Base-by-base conservation (phyloP, 2,888 invertebrate species). In the Rhagophthalmus giganteus region DNA sequence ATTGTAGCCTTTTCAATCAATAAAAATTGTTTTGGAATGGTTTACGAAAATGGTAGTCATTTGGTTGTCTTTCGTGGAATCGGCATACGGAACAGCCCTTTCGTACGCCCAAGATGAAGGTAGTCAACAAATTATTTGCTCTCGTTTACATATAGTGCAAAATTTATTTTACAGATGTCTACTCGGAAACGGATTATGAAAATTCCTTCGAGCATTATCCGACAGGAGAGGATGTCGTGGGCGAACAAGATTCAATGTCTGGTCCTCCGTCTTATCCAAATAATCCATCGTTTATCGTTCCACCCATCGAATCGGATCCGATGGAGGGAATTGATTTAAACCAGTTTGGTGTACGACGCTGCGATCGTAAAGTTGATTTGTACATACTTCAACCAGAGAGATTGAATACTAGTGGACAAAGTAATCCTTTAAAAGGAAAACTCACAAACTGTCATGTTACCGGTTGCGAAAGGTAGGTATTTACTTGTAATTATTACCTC, bases 381-480 rank as follows among this genome's bases (percentile, higher is more conserved):
- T 94, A 91, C 74, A 85, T 88, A 50, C 74, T 92, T 26, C 91
- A 92, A 73, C 89, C 90, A 0, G 86, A 89, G 14, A 78, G 89
- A 58, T 80, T 92, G 27, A 90, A 86, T 65, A 88, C 83, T 38
- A 86, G 84, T 60, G 86, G 86, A 2, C 81, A 87, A 63, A 89
- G 86, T 59, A 91, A 90, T 75, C 92, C 91, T 15, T 78, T 91
- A 1, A 93, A 92, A 76, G 93, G 91, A 44, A 92, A 91, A 74
- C 78, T 91, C 31, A 92, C 90, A 26, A 93, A 91, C 72, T 93
- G 91, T 70, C 92, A 90, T 68, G 84, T 85, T 45, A 90, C 89
- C 28, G 91, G 90, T 54, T 93, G 93, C 70, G 91, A 92, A 73
- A 87, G 89, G 88, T 88, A 48, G n/a, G n/a, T n/a, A n/a, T n/a